Evolutionary conservation across 2,888 invertebrate genomes (phyloP), one percentile per base, ranked within the genome.

Genomic region (Acleris emargana): DNA sequence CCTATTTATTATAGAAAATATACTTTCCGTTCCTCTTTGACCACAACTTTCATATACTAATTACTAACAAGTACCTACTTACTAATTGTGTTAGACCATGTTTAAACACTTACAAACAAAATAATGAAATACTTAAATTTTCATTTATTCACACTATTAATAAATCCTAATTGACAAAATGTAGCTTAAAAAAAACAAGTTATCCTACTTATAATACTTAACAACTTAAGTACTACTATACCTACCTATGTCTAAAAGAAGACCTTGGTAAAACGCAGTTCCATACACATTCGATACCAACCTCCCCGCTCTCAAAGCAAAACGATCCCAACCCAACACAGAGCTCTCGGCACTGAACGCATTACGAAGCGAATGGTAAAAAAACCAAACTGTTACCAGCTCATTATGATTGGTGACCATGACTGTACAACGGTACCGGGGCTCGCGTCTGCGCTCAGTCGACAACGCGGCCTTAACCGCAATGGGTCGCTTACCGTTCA

Each of bases 401-500:
- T 67, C 59, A 64, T 55, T 49, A 62, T 64, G 62, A 62, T 63
- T 63, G 62, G 13, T 58, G 67, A 67, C 62, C 58, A 62, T 62
- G 62, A 62, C 68, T 60, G 57, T 50, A 25, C 54, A 68, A 68
- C 68, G 68, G 68, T 70, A 66, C 60, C 42, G 25, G 17, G 38
- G 58, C 54, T 59, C 61, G 55, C 69, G 69, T 51, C 52, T 63
- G 68, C 70, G 78, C 76, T 73, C 83, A 89, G 87, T 88, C 84
- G 78, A 75, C 71, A 72, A 58, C 71, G 76, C 84, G 86, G 80
- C 82, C 81, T 85, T 81, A 80, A 78, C 79, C 87, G 86, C 85
- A 81, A 91, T 91, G 91, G 90, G 89, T 84, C 90, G 91, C 70
- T 82, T 81, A 67, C 69, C 83, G 66, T 75, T 91, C 69, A 74